Conservation (phyloP, 1,140 invertebrate genomes). For the Archivesica marissinica region DNA sequence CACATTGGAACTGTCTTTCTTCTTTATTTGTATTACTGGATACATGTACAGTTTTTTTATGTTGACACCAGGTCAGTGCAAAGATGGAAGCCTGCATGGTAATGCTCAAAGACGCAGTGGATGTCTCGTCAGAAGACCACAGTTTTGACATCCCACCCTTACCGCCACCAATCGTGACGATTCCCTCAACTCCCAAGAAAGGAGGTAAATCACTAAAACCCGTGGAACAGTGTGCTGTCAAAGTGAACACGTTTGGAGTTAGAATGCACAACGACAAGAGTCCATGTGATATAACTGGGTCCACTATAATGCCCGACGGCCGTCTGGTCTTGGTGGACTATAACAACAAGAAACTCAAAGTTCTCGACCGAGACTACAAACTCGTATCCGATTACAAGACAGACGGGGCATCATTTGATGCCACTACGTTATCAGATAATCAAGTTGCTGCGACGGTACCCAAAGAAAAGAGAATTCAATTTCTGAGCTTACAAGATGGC, state of each 20-base stretch:
- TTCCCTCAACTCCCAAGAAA: conserved; percentile 38
- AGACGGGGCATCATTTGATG: conserved; percentile 54
- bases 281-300: conserved; percentile 56
- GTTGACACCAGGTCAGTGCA: conserved; percentile 59
- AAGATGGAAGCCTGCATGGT: conserved; percentile 60
- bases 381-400: conserved; percentile 57
- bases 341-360: conserved; percentile 59
- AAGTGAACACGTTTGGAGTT: conserved; percentile 44
- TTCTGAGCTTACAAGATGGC: conserved; percentile 51
- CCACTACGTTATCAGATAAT: neutral
- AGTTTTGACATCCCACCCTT: conserved; percentile 53
- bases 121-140: conserved; percentile 34
- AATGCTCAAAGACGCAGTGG: conserved; percentile 54
- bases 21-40: too few relatives aligned
- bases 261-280: conserved; percentile 58
- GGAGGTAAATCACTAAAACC: neutral
- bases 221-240: conserved; percentile 40
- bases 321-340: conserved; percentile 50
- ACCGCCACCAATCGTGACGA: conserved; percentile 44
- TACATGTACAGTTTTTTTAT: too few relatives aligned
- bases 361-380: conserved; percentile 43
- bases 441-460: conserved; percentile 53
- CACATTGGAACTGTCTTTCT: too few relatives aligned
- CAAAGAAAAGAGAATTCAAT: conserved; percentile 59
- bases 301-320: conserved; percentile 47